These are phyloP conservation scores for Lepus timidus DNA, from an alignment of 2,113 vertebrate genomes.

Conservation along the genomic window DNA sequence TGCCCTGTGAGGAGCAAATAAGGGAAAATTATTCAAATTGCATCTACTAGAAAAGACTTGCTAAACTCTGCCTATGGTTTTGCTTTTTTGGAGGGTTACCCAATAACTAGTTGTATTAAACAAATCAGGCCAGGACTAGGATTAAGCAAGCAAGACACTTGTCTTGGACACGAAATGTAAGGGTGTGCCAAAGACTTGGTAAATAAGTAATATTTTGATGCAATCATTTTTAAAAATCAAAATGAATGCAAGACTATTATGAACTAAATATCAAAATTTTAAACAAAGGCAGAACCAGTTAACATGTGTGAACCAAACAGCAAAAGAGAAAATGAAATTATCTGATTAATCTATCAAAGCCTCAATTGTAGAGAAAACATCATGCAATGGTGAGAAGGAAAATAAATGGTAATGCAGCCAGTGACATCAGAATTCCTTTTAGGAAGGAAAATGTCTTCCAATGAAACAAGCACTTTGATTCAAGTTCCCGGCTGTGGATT, in stretches of 20 bases:
- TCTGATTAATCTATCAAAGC: background rate
- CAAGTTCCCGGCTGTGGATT: background rate
- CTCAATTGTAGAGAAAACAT: background rate
- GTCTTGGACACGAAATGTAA: background rate
- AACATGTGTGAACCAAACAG: background rate
- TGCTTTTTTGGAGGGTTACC: background rate
- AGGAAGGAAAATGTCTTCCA: background rate
- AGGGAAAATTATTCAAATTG: background rate
- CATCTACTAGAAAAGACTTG: conserved; percentile 15
- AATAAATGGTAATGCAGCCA: background rate
- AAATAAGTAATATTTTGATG: background rate
- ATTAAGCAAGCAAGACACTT: conserved; percentile 31
- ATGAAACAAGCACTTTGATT: background rate
- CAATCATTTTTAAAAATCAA: conserved; percentile 20
- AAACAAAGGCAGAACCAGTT: background rate
- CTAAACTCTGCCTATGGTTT: background rate
- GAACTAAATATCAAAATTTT: conserved; percentile 15
- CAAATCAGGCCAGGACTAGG: background rate
- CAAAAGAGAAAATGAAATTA: conserved; percentile 18
- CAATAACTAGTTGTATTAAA: background rate
- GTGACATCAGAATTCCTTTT: background rate
- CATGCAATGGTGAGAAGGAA: background rate
- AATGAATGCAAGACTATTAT: background rate
- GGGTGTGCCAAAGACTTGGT: background rate
- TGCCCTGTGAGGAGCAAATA: background rate